Evolutionary conservation across 1,140 invertebrate species (phyloP).

Genomic region (Achroia grisella): DNA sequence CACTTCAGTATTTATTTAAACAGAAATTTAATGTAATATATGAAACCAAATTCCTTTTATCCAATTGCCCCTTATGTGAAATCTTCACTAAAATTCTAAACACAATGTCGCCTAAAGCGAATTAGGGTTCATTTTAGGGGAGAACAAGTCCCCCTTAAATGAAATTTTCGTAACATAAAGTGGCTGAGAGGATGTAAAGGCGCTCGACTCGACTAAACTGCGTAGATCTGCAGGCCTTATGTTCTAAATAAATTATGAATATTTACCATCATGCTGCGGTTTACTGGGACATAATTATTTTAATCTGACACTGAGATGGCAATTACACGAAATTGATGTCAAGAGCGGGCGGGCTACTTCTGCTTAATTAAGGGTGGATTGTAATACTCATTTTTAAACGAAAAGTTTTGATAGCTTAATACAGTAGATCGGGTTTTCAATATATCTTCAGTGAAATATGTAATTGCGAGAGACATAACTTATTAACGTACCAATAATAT

Average conservation of each 20-base stretch:
- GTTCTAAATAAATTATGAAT: constrained; percentile 69
- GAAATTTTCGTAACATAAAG: constrained; percentile 60
- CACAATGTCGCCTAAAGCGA: constrained; percentile 37
- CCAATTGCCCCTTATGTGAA: constrained; percentile 2
- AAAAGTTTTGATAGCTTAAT: constrained; percentile 25
- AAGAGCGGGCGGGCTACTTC: constrained; percentile 18
- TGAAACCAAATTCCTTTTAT: too few species aligned
- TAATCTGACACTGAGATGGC: constrained; percentile 52
- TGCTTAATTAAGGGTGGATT: background rate
- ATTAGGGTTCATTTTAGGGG: constrained; percentile 44
- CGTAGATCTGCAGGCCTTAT: constrained; percentile 41
- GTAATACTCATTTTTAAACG: constrained; percentile 23
- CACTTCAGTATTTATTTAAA: too few species aligned
- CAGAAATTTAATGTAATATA: too few species aligned
- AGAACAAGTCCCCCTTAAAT: constrained; percentile 52
- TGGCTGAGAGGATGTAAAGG: constrained; percentile 53
- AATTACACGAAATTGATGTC: constrained; percentile 52
- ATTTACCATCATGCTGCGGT: constrained; percentile 61
- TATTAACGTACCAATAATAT: too few species aligned
- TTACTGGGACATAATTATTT: constrained; percentile 65
- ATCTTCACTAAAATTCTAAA: constrained; percentile 29
- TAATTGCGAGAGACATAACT: too few species aligned
- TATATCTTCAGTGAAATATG: too few species aligned
- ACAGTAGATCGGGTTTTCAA: too few species aligned
- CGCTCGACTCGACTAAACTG: constrained; percentile 41